These are phyloP conservation scores for Drosophila antonietae DNA, from an alignment of 2,888 invertebrate genomes.

Conservation along the genomic window DNA sequence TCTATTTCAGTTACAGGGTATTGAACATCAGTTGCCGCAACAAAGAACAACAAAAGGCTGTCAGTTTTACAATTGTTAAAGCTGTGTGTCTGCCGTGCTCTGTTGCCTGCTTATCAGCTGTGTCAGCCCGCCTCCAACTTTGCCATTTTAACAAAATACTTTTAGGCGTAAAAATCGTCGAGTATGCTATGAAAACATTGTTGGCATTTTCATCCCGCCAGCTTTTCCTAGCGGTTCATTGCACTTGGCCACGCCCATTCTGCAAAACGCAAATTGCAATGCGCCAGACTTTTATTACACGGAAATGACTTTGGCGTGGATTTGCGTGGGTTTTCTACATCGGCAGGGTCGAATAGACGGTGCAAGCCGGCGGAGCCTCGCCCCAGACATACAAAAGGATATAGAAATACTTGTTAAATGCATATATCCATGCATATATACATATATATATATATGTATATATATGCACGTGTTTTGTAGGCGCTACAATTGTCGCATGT, in stretches of 20 bases:
- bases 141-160: slow-evolving; percentile 30
- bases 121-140: slow-evolving; percentile 13
- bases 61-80: slow-evolving; percentile 47
- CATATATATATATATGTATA: not conserved
- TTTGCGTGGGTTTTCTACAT: slow-evolving; percentile 33
- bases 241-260: slow-evolving; percentile 46
- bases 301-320: slow-evolving; percentile 62
- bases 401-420: slow-evolving; percentile 22
- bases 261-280: slow-evolving; percentile 56
- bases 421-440: not conserved
- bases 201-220: slow-evolving; percentile 22
- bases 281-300: slow-evolving; percentile 69
- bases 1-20: slow-evolving; percentile 12
- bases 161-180: slow-evolving; percentile 54
- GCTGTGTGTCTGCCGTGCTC: slow-evolving; percentile 15
- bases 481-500: slow-evolving; percentile 66
- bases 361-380: slow-evolving; percentile 10
- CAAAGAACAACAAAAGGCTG: slow-evolving; percentile 43
- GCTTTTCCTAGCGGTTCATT: slow-evolving; percentile 59
- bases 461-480: slow-evolving; percentile 14
- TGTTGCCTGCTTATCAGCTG: slow-evolving; percentile 53
- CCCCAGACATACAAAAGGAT: slow-evolving; percentile 26
- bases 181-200: slow-evolving; percentile 50
- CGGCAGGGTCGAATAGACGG: slow-evolving; percentile 34
- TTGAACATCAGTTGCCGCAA: slow-evolving; percentile 30